Percentiles rank a stretch among this genome's conserved stretches.
Evolutionary conservation across 2,113 vertebrate species (phyloP).

Genomic region (Centropristis striata): DNA sequence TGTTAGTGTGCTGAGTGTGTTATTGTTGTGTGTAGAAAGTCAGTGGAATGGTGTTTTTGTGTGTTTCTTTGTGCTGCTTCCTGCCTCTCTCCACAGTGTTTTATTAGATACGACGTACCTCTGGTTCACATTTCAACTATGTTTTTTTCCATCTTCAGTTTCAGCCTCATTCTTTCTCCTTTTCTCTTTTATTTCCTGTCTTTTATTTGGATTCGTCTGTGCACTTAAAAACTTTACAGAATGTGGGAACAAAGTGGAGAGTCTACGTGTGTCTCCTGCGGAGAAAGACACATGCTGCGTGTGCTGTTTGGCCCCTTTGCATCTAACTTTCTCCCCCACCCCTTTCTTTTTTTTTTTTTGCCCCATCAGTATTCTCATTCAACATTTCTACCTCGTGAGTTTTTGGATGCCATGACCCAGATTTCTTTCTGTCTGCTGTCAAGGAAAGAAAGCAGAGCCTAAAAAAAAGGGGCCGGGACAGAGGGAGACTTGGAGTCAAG

Average conservation of each 20-base stretch:
- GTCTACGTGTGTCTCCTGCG: constrained; percentile 31
- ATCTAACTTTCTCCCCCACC: constrained; percentile 6
- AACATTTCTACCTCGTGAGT: constrained; percentile 36
- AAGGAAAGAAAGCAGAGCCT: constrained; percentile 16
- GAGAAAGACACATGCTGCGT: constrained; percentile 24
- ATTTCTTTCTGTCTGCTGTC: constrained; percentile 39
- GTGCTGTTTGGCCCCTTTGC: constrained; percentile 18
- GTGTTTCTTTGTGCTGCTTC: constrained; percentile 32
- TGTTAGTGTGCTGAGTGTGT: background rate
- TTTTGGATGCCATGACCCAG: constrained; percentile 57
- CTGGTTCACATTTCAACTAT: constrained; percentile 66
- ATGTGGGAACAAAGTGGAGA: constrained; percentile 53
- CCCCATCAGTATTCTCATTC: constrained; percentile 42
- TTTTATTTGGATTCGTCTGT: constrained; percentile 50
- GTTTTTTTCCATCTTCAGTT: constrained; percentile 62
- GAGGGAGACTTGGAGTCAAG: constrained; percentile 13
- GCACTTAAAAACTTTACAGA: constrained; percentile 56
- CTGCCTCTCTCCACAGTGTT: constrained; percentile 51
- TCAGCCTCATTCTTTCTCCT: constrained; percentile 54
- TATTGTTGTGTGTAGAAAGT: background rate
- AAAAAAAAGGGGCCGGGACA: constrained; percentile 5
- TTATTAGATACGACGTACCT: constrained; percentile 37
- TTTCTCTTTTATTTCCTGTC: constrained; percentile 60
- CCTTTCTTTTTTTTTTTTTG: constrained; percentile 19
- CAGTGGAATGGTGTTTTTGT: constrained; percentile 4